phyloP scores from a whole-genome alignment of 2,797 vertebrate genomes.

The Rhinogobio ventralis region DNA sequence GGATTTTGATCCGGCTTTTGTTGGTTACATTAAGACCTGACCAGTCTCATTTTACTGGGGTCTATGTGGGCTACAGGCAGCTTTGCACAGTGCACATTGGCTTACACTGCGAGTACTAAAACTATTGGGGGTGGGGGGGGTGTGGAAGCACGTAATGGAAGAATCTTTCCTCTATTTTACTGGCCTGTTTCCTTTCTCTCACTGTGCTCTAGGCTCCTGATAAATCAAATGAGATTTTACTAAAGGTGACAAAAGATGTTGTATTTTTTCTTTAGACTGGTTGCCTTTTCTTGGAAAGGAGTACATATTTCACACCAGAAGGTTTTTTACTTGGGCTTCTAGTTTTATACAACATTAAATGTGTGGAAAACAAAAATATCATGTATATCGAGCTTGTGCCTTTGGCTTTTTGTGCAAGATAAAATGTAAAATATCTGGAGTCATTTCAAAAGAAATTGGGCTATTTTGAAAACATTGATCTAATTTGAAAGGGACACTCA shows the following conservation, averaged over 20 bases:
- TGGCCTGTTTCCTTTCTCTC: constrained; percentile 46
- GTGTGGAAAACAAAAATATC: constrained; percentile 11
- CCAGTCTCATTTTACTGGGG: constrained; percentile 85
- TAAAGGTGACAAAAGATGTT: constrained; percentile 52
- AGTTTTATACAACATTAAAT: constrained; percentile 25
- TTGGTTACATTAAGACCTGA: constrained; percentile 86
- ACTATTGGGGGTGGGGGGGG: constrained; percentile 17
- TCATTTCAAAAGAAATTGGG: constrained; percentile 5
- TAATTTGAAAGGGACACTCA: background rate
- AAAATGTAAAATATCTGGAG: constrained; percentile 24
- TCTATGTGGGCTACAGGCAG: constrained; percentile 80
- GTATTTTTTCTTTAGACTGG: constrained; percentile 37
- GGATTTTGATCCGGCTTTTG: constrained; percentile 87
- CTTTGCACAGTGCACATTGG: constrained; percentile 71
- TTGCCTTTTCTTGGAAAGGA: constrained; percentile 17
- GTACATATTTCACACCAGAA: constrained; percentile 38
- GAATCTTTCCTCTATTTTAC: constrained; percentile 47
- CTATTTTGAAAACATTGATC: constrained; percentile 21
- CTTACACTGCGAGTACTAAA: constrained; percentile 64
- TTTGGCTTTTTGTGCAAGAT: constrained; percentile 9
- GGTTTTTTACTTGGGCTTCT: constrained; percentile 30
- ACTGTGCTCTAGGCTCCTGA: constrained; percentile 44
- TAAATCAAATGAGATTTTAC: constrained; percentile 51
- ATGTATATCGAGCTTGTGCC: background rate
- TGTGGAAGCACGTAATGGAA: constrained; percentile 26